Evolutionary conservation across 2,888 invertebrate genomes (phyloP).

Genomic region (Piscicola geometra): DNA sequence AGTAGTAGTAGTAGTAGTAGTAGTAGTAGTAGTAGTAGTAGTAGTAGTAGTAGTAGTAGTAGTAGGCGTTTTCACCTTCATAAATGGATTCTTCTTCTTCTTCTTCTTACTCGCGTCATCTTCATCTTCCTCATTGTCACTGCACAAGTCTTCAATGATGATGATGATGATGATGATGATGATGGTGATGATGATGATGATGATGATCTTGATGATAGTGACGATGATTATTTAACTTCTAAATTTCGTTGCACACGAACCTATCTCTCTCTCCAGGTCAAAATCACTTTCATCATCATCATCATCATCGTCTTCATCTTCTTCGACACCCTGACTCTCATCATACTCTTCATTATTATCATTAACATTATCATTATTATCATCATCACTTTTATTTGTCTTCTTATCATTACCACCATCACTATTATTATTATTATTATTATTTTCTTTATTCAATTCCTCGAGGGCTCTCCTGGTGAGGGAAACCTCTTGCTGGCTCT

Average conservation of each 20-base stretch:
- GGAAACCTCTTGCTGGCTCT: not conserved
- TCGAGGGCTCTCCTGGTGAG: not conserved
- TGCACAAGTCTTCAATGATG: slow-evolving; percentile 24
- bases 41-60: not conserved
- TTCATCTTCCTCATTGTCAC: slow-evolving; percentile 27
- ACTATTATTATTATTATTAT: too few relatives aligned
- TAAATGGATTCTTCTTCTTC: not conserved
- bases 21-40: not conserved
- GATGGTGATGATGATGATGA: not conserved
- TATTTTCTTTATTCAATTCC: not conserved
- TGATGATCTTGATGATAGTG: not conserved
- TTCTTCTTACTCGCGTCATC: not conserved
- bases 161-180: slow-evolving; percentile 8
- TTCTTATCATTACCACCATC: too few relatives aligned
- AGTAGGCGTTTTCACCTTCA: not conserved
- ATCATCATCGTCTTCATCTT: slow-evolving; percentile 17
- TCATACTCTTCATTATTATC: slow-evolving; percentile 18
- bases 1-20: not conserved
- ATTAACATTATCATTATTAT: too few relatives aligned
- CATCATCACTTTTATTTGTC: too few relatives aligned
- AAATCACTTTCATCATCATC: slow-evolving; percentile 23
- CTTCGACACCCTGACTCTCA: not conserved
- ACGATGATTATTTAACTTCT: not conserved
- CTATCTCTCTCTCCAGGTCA: slow-evolving; percentile 27
- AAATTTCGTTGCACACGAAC: not conserved